Conservation (phyloP, 2,113 vertebrate genomes). For the Neopipo cinnamomea region DNA sequence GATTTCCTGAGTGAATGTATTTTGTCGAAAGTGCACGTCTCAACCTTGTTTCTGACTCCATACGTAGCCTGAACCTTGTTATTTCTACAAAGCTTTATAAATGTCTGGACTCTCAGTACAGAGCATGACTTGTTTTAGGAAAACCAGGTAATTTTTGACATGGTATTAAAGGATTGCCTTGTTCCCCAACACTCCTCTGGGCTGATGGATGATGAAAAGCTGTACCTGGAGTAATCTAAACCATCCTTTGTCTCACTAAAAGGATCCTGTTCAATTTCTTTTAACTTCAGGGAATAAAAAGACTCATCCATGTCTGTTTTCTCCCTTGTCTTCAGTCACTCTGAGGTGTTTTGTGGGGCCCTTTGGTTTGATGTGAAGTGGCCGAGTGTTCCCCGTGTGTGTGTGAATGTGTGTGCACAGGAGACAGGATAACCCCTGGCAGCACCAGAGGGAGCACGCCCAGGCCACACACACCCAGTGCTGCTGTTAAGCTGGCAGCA, state of each 20-base stretch:
- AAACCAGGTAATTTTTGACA: background rate
- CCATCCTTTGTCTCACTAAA: background rate
- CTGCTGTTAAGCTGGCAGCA: background rate
- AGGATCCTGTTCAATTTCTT: background rate
- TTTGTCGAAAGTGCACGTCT: background rate
- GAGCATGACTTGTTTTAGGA: background rate
- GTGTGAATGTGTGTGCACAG: background rate
- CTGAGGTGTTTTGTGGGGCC: background rate
- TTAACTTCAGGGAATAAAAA: background rate
- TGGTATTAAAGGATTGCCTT: background rate
- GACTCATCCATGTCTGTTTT: rapidly evolving
- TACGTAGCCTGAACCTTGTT: background rate
- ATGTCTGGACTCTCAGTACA: background rate
- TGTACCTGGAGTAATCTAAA: rapidly evolving
- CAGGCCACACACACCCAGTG: rapidly evolving
- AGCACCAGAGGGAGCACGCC: background rate
- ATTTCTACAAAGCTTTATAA: background rate
- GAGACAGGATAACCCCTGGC: background rate
- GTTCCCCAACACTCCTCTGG: background rate
- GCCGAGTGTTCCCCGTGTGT: background rate
- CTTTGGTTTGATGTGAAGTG: background rate
- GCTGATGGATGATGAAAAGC: background rate
- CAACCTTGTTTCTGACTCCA: background rate
- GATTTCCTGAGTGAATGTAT: background rate
- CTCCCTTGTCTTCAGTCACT: background rate